Evolutionary conservation across 2,797 vertebrate species (phyloP).

Genomic region (Hippoglossus hippoglossus): DNA sequence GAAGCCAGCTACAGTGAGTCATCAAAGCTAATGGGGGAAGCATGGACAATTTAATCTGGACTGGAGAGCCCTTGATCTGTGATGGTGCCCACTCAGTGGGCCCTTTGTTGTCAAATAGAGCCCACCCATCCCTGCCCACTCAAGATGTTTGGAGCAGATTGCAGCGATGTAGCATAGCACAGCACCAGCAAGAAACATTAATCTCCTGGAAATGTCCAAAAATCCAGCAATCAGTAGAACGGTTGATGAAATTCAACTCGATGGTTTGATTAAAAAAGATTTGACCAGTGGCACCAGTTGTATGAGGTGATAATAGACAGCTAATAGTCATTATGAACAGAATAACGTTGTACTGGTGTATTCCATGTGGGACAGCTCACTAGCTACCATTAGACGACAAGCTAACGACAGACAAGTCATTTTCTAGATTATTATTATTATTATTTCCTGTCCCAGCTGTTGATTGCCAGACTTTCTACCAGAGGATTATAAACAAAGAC

Average conservation of each 20-base stretch:
- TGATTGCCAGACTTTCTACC: conserved; percentile 23
- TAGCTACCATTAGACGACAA: no score
- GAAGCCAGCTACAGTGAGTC: conserved; percentile 76
- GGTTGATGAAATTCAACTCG: conserved; percentile 20
- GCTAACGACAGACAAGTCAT: conserved; percentile 8
- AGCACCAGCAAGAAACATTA: conserved; percentile 29
- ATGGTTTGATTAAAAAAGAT: conserved; percentile 27
- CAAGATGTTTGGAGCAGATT: conserved; percentile 68
- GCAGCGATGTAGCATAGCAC: conserved; percentile 38
- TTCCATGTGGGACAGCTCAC: no score
- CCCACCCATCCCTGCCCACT: conserved; percentile 67
- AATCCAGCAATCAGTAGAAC: conserved; percentile 25
- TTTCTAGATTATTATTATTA: conserved; percentile 22
- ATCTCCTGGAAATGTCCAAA: conserved; percentile 21
- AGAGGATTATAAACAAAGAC: conserved; percentile 16
- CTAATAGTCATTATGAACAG: not conserved
- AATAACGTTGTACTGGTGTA: no score
- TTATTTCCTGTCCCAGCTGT: conserved; percentile 4
- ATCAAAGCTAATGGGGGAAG: conserved; percentile 79
- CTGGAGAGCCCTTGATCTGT: conserved; percentile 79
- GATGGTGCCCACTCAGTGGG: conserved; percentile 75
- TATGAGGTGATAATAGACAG: conserved; percentile 28
- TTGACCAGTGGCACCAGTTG: conserved; percentile 22
- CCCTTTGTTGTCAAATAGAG: conserved; percentile 81
- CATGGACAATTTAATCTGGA: conserved; percentile 83